Evolutionary conservation across 2,113 vertebrate genomes (phyloP).

Genomic region (Tupaia tana): DNA sequence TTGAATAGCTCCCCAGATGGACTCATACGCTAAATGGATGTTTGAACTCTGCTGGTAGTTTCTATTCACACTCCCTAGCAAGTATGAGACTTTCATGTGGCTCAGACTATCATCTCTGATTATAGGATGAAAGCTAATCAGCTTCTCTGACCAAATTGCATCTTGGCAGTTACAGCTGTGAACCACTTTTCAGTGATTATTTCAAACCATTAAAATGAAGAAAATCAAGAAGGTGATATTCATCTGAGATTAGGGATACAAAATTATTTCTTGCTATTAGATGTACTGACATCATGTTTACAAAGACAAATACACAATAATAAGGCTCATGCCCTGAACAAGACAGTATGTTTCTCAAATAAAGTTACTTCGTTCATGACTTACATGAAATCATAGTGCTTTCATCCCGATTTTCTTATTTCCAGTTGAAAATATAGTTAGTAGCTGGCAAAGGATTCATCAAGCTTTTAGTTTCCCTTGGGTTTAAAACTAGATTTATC

Average conservation of each 20-base stretch:
- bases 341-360: slow-evolving; percentile 25
- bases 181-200: slow-evolving; percentile 61
- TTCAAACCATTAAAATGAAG: slow-evolving; percentile 68
- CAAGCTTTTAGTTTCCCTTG: slow-evolving; percentile 39
- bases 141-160: slow-evolving; percentile 59
- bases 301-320: slow-evolving; percentile 43
- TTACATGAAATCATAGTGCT: neutral
- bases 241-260: slow-evolving; percentile 8
- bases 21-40: neutral
- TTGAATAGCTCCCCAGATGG: slow-evolving; percentile 36
- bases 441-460: slow-evolving; percentile 51
- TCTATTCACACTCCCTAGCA: slow-evolving; percentile 29
- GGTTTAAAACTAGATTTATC: slow-evolving; percentile 8
- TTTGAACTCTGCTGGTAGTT: slow-evolving; percentile 51
- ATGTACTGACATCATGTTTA: slow-evolving; percentile 39
- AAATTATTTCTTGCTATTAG: slow-evolving; percentile 46
- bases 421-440: slow-evolving; percentile 53
- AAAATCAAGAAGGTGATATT: slow-evolving; percentile 48
- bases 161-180: slow-evolving; percentile 51
- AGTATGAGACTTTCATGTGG: slow-evolving; percentile 13
- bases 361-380: slow-evolving; percentile 48
- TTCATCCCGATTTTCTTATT: slow-evolving; percentile 61
- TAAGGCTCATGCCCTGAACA: slow-evolving; percentile 15
- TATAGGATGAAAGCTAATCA: slow-evolving; percentile 54
- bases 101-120: slow-evolving; percentile 56